Evolutionary conservation across 2,113 vertebrate genomes (phyloP).

Genomic region (Aegotheles bennettii): DNA sequence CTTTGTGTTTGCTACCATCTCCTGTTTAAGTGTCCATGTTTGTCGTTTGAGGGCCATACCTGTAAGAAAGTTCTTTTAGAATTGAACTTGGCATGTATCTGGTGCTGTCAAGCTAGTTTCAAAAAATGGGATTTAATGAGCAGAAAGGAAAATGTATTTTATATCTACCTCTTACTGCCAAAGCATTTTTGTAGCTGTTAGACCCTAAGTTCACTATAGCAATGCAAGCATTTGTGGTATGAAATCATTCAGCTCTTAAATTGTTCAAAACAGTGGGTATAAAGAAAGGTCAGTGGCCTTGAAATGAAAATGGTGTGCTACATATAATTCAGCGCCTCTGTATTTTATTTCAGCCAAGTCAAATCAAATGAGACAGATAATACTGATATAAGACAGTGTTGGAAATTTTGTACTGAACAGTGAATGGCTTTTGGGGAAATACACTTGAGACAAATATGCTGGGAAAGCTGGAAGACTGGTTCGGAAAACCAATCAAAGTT

Average conservation of each 20-base stretch:
- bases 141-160: not conserved
- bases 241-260: not conserved
- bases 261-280: not conserved
- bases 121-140: not conserved
- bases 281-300: not conserved
- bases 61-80: not conserved
- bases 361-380: not conserved
- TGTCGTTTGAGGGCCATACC: not conserved
- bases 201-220: rapidly evolving
- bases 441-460: not conserved
- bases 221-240: not conserved
- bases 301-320: not conserved
- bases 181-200: not conserved
- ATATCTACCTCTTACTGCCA: not conserved
- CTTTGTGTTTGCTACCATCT: not conserved
- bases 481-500: not conserved
- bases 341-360: not conserved
- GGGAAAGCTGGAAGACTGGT: not conserved
- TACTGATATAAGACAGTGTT: not conserved
- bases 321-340: not conserved
- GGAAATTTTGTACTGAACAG: not conserved
- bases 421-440: not conserved
- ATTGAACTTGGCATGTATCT: not conserved
- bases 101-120: not conserved
- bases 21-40: not conserved